Evolutionary conservation across 2,797 vertebrate genomes (phyloP), one percentile per base, ranked within the genome.

Genomic region (Halcyon badia): DNA sequence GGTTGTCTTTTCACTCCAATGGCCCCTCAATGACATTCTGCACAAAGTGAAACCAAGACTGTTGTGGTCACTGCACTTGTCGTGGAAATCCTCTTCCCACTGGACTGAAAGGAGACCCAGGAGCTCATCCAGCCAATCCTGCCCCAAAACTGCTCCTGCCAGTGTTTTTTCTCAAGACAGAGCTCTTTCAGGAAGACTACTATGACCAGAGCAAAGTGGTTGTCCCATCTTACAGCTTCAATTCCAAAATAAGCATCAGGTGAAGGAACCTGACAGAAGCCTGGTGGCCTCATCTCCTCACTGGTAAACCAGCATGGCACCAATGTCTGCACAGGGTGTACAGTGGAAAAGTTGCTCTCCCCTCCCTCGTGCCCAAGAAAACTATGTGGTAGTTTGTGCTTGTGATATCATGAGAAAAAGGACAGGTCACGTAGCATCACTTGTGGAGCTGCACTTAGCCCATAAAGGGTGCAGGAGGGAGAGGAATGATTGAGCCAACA

Each of bases 311-410:
- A 57, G 20, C 17, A 9, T 3, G 4, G 3, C 5, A 3, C 6
- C 6, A 0, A 7, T 6, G 11, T 22, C 61, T 52, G 44, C 1
- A 6, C 56, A 35, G 26, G 24, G 10, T 1, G 0, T 8, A 24
- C 56, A 39, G 19, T 1, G 3, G 60, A 39, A 85, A 42, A 14
- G 52, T 30, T 86, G 28, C 3, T 68, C 26, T 86, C 12, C 48
- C 54, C 48, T 51, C 11, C 35, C 15, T 83, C 42, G 12, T 88
- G 4, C 28, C 25, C 31, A 13, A 20, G 56, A 90, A 35, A 28
- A 15, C 5, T 20, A 11, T 2, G 0, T 1, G 22, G 6, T 68
- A 3, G 13, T 51, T 86, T 75, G 25, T 22, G 2, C 8, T 44
- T 4, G 2, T 33, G 39, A 4, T 39, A 31, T n/a, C 9, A 6